phyloP scores from a whole-genome alignment of 1,140 invertebrate genomes.

The Neodiprion pinetum region DNA sequence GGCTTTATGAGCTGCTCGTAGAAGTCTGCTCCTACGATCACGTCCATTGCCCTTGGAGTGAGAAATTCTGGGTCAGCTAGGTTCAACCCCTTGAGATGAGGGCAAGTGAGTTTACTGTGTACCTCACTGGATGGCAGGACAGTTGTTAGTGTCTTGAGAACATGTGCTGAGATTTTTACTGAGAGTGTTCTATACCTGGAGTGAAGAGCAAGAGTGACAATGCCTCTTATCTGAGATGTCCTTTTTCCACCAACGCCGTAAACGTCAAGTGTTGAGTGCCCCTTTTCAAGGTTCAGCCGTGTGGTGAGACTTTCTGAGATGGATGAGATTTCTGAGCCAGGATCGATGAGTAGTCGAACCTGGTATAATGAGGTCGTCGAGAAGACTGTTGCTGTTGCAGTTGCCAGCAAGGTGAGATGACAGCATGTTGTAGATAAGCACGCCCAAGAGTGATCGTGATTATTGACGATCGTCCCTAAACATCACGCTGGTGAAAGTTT shows the following conservation, averaged over 20 bases:
- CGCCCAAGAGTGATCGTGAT: not conserved
- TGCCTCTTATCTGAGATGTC: slow-evolving; percentile 16
- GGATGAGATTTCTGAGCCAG: too few species aligned
- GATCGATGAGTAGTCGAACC: too few species aligned
- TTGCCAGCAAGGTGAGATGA: not conserved
- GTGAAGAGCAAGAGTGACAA: not conserved
- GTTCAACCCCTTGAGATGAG: not conserved
- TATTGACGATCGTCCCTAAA: not conserved
- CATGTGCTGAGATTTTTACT: slow-evolving; percentile 13
- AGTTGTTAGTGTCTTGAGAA: slow-evolving; percentile 12
- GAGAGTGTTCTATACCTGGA: not conserved
- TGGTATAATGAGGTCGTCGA: not conserved
- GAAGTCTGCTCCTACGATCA: too few species aligned
- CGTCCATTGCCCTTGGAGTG: too few species aligned
- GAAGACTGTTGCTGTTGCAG: not conserved
- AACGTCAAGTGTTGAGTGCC: not conserved
- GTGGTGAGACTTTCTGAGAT: too few species aligned
- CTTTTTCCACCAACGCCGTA: slow-evolving; percentile 8
- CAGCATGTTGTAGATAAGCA: not conserved
- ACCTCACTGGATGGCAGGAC: slow-evolving; percentile 11
- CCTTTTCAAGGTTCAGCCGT: too few species aligned
- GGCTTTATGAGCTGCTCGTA: too few species aligned
- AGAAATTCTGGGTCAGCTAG: not conserved
- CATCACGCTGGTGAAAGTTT: not conserved
- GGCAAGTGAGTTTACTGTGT: not conserved